These are phyloP conservation scores for Lamprologus tigripictilis DNA, from an alignment of 2,113 vertebrate genomes.

Conservation along the genomic window DNA sequence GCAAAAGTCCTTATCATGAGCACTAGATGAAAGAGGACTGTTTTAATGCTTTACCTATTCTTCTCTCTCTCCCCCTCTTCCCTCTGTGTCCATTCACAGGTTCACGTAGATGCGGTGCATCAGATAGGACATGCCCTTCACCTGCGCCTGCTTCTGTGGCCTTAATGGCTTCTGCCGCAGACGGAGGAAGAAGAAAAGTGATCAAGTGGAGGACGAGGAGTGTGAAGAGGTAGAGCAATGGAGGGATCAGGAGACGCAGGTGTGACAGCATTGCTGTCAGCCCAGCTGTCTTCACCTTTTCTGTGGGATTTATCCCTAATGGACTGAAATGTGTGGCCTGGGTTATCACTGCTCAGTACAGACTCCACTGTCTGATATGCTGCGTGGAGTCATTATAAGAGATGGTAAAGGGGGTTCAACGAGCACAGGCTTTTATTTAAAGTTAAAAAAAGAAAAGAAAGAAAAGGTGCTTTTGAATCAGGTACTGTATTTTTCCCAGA, in stretches of 20 bases:
- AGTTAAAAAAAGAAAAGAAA: neutral
- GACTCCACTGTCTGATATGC: neutral
- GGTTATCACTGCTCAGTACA: neutral
- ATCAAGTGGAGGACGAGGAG: conserved; percentile 70
- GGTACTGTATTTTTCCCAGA: neutral
- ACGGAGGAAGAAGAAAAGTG: conserved; percentile 67
- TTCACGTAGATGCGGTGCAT: neutral
- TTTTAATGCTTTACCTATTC: neutral
- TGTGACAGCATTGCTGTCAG: conserved; percentile 46
- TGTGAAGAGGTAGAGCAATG: conserved; percentile 71
- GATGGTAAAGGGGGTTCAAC: neutral
- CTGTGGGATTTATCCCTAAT: neutral
- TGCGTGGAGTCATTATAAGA: neutral
- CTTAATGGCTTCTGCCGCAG: conserved; percentile 86
- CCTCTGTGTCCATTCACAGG: conserved; percentile 42
- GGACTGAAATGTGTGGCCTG: neutral
- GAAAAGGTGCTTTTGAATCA: neutral
- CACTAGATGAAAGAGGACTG: neutral
- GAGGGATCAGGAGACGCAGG: conserved; percentile 74
- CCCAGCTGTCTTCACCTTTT: neutral
- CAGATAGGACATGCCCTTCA: conserved; percentile 87
- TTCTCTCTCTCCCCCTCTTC: neutral
- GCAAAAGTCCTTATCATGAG: neutral
- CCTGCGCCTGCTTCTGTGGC: conserved; percentile 93
- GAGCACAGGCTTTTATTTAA: neutral